These are phyloP conservation scores for Eustalomyia histrio DNA, from an alignment of 2,888 invertebrate genomes.

Conservation along the genomic window DNA sequence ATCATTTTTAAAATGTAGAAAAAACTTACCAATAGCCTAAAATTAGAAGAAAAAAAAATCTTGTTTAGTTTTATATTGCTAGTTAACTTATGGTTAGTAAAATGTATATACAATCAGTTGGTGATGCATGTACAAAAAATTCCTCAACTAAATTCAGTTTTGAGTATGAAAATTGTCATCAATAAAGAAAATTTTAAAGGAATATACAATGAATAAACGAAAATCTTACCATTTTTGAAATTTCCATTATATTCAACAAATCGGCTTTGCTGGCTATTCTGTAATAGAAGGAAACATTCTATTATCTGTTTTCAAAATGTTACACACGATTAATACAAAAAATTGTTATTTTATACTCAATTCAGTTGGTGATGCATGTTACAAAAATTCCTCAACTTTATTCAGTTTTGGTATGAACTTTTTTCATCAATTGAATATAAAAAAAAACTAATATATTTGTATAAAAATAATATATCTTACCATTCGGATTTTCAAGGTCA, in stretches of 20 bases:
- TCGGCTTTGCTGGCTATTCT: neutral
- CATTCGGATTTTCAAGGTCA: too few relatives aligned
- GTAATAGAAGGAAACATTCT: neutral
- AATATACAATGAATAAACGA: neutral
- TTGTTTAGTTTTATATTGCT: neutral
- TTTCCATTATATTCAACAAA: neutral
- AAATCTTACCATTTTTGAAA: neutral
- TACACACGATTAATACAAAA: neutral
- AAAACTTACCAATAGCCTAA: neutral
- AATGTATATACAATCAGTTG: conserved; percentile 69
- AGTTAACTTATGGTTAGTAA: neutral
- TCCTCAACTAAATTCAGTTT: conserved; percentile 68
- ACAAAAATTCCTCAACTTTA: conserved; percentile 67
- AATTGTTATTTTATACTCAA: conserved; percentile 9
- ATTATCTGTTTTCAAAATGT: neutral
- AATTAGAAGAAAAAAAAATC: neutral
- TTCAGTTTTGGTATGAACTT: conserved; percentile 68
- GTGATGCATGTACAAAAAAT: conserved; percentile 71
- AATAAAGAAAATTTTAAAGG: conserved; percentile 30
- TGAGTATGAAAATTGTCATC: conserved; percentile 70
- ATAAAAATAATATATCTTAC: too few relatives aligned
- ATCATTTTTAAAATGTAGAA: too few relatives aligned
- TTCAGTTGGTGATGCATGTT: conserved; percentile 75
- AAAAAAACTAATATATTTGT: neutral
- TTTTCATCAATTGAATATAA: conserved; percentile 66